Base-by-base conservation (phyloP, 2,797 vertebrate species). In the Ctenosaura bakeri region DNA sequence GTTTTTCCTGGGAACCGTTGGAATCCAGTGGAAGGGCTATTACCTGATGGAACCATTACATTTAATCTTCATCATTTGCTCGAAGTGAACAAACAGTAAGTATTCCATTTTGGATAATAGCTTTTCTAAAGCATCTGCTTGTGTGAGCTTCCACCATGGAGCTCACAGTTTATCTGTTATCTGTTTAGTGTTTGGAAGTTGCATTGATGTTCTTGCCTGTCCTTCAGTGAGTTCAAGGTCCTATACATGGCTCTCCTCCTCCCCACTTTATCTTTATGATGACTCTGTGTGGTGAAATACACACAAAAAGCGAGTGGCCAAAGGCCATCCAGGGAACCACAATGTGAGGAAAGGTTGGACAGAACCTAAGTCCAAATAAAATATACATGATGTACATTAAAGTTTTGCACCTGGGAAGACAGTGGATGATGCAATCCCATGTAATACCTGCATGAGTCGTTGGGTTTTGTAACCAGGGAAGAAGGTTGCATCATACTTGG, bases 41-140 rank as follows among this genome's bases (percentile, higher is more conserved):
- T 97, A 91, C 94, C 96, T 0, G 95, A 96, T 89, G 97, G 97
- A 95, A 98, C 98, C n/a, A 95, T 98, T 91, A 97, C 98, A 88
- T 99, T 99, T 97, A 99, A 96, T 96, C 98, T 99, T 91, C 97
- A 98, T 96, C 97, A 95, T 95, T 99, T 99, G 96, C 98, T 99
- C 94, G 96, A 97, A 96, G 96, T 97, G 97, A 99, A 99, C 96
- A 96, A 96, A 92, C 96, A 98, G 99, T 99, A 97, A 98, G 99
- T 93, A 93, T 95, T 95, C 83, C 92, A 91, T 95, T 97, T 94
- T 93, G 59, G 92, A 86, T 96, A 96, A 96, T 93, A 93, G 94
- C 94, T 96, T 96, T 95, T 92, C 94, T 95, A 95, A 56, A 95
- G 94, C 94, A 94, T 95, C 96, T 95, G 95, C 83, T 95, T 76